phyloP scores from a whole-genome alignment of 2,113 vertebrate genomes.

The Chaenocephalus aceratus region DNA sequence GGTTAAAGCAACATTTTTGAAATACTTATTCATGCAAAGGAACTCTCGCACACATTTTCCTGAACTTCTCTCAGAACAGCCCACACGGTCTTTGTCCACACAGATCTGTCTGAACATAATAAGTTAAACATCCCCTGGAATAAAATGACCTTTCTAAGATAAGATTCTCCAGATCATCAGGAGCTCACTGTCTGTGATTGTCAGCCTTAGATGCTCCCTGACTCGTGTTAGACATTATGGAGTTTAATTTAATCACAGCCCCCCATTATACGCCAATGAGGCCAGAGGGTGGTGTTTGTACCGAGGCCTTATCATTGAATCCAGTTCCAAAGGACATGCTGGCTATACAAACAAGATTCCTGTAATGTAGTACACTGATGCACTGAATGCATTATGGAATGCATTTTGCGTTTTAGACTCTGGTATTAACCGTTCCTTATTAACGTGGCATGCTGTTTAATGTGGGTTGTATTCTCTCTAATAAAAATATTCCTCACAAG shows the following conservation, averaged over 20 bases:
- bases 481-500: background rate
- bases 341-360: background rate
- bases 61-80: conserved; percentile 8
- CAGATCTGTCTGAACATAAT: conserved; percentile 20
- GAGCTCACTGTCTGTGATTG: conserved; percentile 32
- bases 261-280: conserved; percentile 42
- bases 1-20: conserved; percentile 1
- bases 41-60: background rate
- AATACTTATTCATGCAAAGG: background rate
- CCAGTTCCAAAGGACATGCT: background rate
- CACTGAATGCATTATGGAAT: background rate
- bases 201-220: conserved; percentile 34
- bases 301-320: background rate
- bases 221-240: conserved; percentile 43
- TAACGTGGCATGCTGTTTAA: background rate
- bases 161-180: conserved; percentile 42
- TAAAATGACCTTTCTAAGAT: conserved; percentile 35
- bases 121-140: conserved; percentile 30
- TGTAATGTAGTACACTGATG: too few relatives aligned
- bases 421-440: background rate
- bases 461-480: background rate
- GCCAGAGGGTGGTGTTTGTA: conserved; percentile 35
- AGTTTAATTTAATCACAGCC: conserved; percentile 44
- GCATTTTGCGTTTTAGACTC: background rate
- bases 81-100: conserved; percentile 1